A percentile compares a stretch with the other conserved stretches of the same genome.
Evolutionary conservation across 2,113 vertebrate genomes (phyloP).

Genomic region (Cynoglossus semilaevis): DNA sequence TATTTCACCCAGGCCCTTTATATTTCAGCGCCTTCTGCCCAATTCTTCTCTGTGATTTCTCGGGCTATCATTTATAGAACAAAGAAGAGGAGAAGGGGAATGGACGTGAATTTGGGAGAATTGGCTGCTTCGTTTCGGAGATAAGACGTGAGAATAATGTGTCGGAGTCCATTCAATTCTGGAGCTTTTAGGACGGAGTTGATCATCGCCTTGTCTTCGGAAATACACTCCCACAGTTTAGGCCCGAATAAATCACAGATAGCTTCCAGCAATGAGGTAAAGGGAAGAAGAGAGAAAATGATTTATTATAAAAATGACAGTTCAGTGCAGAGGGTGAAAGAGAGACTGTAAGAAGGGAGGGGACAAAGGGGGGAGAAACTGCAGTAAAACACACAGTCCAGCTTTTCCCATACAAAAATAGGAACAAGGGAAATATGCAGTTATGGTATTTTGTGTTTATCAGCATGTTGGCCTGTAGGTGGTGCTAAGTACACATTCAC

Average conservation of each 20-base stretch:
- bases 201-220: conserved; percentile 24
- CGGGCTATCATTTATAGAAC: conserved; percentile 22
- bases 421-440: no score
- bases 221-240: conserved; percentile 12
- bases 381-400: not conserved
- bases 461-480: no score
- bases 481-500: no score
- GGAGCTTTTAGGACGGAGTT: conserved; percentile 10
- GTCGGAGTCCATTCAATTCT: conserved; percentile 34
- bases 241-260: conserved; percentile 43
- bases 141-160: conserved; percentile 42
- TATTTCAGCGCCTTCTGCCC: conserved; percentile 50
- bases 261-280: conserved; percentile 26
- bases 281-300: conserved; percentile 29
- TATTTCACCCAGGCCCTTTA: conserved; percentile 62
- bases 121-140: conserved; percentile 34
- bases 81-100: conserved; percentile 1
- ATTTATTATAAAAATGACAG: conserved; percentile 23
- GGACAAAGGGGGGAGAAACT: not conserved
- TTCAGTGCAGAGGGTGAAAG: not conserved
- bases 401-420: not conserved
- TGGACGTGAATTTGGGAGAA: conserved; percentile 26
- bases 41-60: conserved; percentile 57
- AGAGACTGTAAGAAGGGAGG: not conserved
- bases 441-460: no score